Conservation (phyloP, 1,140 invertebrate genomes). For the Zaprionus lachaisei region DNA sequence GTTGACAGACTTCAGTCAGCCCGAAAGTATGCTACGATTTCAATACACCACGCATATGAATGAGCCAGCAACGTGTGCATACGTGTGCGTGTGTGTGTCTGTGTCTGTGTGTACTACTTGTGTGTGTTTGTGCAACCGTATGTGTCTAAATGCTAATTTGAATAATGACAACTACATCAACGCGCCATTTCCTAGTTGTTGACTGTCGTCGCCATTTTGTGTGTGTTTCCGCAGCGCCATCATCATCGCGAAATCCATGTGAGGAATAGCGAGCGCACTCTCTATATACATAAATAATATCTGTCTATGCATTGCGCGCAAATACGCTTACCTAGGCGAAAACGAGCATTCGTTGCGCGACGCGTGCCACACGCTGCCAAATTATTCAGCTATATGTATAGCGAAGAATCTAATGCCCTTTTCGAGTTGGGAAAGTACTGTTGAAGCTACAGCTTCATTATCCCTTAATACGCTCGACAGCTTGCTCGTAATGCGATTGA, state of each 20-base stretch:
- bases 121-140: slow-evolving; percentile 54
- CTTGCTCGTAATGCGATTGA: slow-evolving; percentile 14
- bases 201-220: slow-evolving; percentile 54
- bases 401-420: neutral
- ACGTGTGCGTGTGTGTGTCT: neutral
- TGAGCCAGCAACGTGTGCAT: slow-evolving; percentile 29
- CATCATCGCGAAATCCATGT: slow-evolving; percentile 30
- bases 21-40: slow-evolving; percentile 65
- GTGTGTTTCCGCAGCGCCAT: slow-evolving; percentile 64
- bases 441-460: slow-evolving; percentile 1
- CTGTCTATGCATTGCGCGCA: slow-evolving; percentile 7
- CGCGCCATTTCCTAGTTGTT: slow-evolving; percentile 74
- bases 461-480: slow-evolving; percentile 19
- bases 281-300: slow-evolving; percentile 21
- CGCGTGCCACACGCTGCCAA: slow-evolving; percentile 27
- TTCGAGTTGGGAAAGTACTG: neutral
- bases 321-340: slow-evolving; percentile 29
- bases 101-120: slow-evolving; percentile 16
- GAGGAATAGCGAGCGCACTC: neutral
- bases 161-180: slow-evolving; percentile 80
- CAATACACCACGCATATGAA: slow-evolving; percentile 45
- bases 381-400: neutral
- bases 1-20: slow-evolving; percentile 35
- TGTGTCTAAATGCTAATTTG: slow-evolving; percentile 75
- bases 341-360: slow-evolving; percentile 23